A percentile compares a stretch with the other conserved stretches of the same genome.
These are phyloP conservation scores for Agrochola lychnidis DNA, from an alignment of 2,888 invertebrate species.

Conservation along the genomic window DNA sequence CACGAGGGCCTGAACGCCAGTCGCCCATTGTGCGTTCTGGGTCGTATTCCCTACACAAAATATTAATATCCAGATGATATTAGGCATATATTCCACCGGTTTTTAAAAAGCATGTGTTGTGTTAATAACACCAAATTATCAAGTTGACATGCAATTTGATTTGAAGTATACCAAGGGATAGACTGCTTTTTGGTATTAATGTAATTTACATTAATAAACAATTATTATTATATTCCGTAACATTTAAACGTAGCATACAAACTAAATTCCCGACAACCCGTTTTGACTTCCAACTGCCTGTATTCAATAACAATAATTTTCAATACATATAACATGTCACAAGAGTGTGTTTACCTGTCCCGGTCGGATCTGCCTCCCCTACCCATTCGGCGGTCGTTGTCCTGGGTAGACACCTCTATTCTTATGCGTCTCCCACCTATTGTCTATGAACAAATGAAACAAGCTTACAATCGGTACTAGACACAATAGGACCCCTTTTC, in stretches of 20 bases:
- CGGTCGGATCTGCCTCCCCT: slow-evolving; percentile 88
- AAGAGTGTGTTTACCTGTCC: slow-evolving; percentile 79
- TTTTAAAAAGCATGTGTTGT: not conserved
- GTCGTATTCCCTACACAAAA: slow-evolving; percentile 88
- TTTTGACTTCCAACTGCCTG: slow-evolving; percentile 16
- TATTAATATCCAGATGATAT: not conserved
- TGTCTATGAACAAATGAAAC: slow-evolving; percentile 85
- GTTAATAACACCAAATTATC: not conserved
- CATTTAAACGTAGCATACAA: slow-evolving; percentile 3
- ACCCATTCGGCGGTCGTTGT: slow-evolving; percentile 93
- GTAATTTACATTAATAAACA: not conserved
- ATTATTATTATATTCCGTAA: slow-evolving; percentile 1
- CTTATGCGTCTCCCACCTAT: slow-evolving; percentile 94
- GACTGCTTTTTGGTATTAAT: not conserved
- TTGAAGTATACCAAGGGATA: not conserved
- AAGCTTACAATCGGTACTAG: slow-evolving; percentile 50
- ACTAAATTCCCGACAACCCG: not conserved
- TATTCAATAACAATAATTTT: slow-evolving; percentile 40
- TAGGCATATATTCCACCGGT: not conserved
- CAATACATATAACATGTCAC: slow-evolving; percentile 19
- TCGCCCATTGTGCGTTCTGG: slow-evolving; percentile 93
- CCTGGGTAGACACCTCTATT: slow-evolving; percentile 94
- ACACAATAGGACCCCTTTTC: slow-evolving; percentile 50
- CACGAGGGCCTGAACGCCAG: slow-evolving; percentile 93
- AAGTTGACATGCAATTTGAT: not conserved